Evolutionary conservation across 2,113 vertebrate genomes (phyloP), one percentile per base, ranked within the genome.

Genomic region (Rhinichthys klamathensis): DNA sequence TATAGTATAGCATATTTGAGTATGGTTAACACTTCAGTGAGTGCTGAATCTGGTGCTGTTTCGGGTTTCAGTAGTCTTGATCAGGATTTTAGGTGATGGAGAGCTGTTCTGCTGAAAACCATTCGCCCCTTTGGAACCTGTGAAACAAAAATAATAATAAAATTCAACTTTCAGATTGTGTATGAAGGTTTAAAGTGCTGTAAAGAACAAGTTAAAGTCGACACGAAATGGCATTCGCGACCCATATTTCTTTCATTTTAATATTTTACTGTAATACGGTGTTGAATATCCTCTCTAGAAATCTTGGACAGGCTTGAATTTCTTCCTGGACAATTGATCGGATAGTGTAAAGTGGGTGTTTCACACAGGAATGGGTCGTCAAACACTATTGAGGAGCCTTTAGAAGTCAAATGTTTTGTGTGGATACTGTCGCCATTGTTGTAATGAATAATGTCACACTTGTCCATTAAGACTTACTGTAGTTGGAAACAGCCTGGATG

Each of bases 1-100:
- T 69, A 69, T 69, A 73, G 23, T 3, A 60, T 23, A 46, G 78
- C 4, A 5, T 63, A 44, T 76, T 21, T 30, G 3, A 2, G 32
- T 1, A 32, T 54, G 41, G 15, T 35, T n/a, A 21, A 9, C 25
- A 15, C 23, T 78, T 94, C 83, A 94, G 88, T 91, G 90, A 23
- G 73, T 83, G 86, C 90, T 94, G 92, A 91, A 93, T 92, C 93
- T 90, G 88, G 63, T 90, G 89, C 30, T 91, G 76, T 94, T 93
- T 88, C 91, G 86, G 86, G 89, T 91, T 91, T 95, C 94, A 0
- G 92, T 94, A 0, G 92, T 95, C 90, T 95, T 95, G 70, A 95
- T 94, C 82, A 95, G 92, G 86, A 95, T 84, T 60, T 92, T 94
- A 0, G 93, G 90, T 69, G 89, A 88, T n/a, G 92, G 90, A 86